Conservation (phyloP, 2,113 vertebrate genomes). For the Andinoacara biseriatus region DNA sequence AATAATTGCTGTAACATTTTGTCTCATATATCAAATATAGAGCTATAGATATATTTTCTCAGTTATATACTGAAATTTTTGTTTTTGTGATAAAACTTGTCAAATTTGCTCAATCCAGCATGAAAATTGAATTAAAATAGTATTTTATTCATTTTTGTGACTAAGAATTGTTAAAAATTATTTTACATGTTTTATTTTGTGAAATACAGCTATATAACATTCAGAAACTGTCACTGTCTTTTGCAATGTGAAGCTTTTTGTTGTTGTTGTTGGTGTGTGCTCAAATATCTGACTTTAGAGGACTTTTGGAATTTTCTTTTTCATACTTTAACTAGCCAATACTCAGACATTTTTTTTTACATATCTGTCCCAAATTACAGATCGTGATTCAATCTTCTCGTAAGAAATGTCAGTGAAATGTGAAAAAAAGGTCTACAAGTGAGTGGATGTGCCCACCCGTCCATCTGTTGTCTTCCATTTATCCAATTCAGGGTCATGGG, state of each 20-base stretch:
- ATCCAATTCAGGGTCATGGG: too few relatives aligned
- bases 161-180: neutral
- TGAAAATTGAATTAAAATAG: neutral
- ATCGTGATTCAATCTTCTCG: too few relatives aligned
- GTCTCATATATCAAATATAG: too few relatives aligned
- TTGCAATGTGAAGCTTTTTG: neutral
- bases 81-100: neutral
- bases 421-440: neutral
- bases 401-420: neutral
- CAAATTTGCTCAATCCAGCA: neutral
- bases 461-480: neutral
- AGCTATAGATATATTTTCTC: neutral
- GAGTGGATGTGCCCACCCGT: neutral
- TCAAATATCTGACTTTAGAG: neutral
- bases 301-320: neutral
- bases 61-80: neutral
- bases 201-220: neutral
- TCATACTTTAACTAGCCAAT: neutral
- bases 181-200: neutral
- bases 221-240: neutral
- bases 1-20: too few relatives aligned
- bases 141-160: neutral
- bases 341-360: neutral
- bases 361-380: neutral
- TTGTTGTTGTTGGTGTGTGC: neutral